Conservation (phyloP, 2,888 invertebrate species). For the Pheosia gnoma region DNA sequence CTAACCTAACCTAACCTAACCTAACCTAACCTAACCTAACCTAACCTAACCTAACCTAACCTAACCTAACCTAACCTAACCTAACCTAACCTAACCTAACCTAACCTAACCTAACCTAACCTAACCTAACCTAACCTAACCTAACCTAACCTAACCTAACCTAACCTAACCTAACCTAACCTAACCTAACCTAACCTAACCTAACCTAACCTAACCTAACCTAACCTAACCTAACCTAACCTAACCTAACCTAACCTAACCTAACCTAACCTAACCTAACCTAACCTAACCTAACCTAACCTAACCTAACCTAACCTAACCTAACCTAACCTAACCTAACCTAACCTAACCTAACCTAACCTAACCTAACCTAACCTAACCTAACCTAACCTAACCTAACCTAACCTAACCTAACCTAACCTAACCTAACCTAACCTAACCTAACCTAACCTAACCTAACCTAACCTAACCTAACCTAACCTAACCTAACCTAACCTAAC, state of each 20-base stretch:
- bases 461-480: slow-evolving; percentile 42
- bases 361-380: slow-evolving; percentile 38
- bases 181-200: too few species aligned
- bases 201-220: too few species aligned
- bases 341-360: slow-evolving; percentile 21
- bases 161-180: too few species aligned
- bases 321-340: slow-evolving; percentile 17
- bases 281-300: slow-evolving; percentile 17
- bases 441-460: slow-evolving; percentile 41
- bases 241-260: slow-evolving; percentile 30
- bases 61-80: too few species aligned
- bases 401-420: slow-evolving; percentile 39
- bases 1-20: too few species aligned
- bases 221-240: too few species aligned
- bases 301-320: slow-evolving; percentile 21
- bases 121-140: too few species aligned
- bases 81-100: too few species aligned
- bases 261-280: slow-evolving; percentile 18
- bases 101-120: too few species aligned
- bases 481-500: slow-evolving; percentile 37
- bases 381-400: slow-evolving; percentile 36
- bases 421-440: slow-evolving; percentile 39
- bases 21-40: too few species aligned
- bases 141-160: too few species aligned
- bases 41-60: too few species aligned